A percentile compares a stretch with the other conserved stretches of the same genome.
phyloP scores from a whole-genome alignment of 2,888 invertebrate genomes.

The Apocheima hispidaria region DNA sequence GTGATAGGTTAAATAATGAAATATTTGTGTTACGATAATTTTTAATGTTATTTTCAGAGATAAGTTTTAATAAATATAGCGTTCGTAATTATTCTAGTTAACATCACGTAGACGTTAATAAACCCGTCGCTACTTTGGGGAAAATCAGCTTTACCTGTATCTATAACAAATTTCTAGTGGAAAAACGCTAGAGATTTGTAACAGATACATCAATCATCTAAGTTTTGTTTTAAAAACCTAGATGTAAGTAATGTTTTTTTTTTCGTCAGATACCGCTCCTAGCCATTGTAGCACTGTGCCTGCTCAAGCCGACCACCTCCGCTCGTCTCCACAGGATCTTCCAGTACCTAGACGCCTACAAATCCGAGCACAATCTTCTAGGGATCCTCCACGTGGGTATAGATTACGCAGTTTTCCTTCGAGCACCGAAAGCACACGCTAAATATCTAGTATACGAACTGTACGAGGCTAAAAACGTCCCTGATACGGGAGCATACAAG shows the following conservation, averaged over 20 bases:
- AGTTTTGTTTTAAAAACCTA: too few species aligned
- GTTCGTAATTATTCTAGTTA: too few species aligned
- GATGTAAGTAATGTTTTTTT: background rate
- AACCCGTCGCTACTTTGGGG: too few species aligned
- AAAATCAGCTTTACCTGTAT: too few species aligned
- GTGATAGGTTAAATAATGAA: too few species aligned
- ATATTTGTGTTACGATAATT: too few species aligned
- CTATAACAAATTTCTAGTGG: too few species aligned
- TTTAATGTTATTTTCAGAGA: too few species aligned
- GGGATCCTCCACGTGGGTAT: slow-evolving; percentile 74
- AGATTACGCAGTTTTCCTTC: slow-evolving; percentile 71
- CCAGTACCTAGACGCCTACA: slow-evolving; percentile 71
- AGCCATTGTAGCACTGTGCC: slow-evolving; percentile 41
- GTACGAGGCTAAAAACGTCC: slow-evolving; percentile 69
- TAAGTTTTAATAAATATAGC: too few species aligned
- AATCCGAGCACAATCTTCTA: slow-evolving; percentile 63
- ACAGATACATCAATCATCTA: too few species aligned
- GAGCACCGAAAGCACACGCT: slow-evolving; percentile 67
- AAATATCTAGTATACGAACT: slow-evolving; percentile 70
- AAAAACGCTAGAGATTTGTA: too few species aligned
- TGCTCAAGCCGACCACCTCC: slow-evolving; percentile 46
- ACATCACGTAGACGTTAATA: too few species aligned
- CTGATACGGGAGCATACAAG: slow-evolving; percentile 54
- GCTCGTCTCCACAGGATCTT: slow-evolving; percentile 74
- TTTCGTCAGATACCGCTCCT: slow-evolving; percentile 54